These are phyloP conservation scores for Mylabris sibirica DNA, from an alignment of 2,888 invertebrate species.

Conservation along the genomic window DNA sequence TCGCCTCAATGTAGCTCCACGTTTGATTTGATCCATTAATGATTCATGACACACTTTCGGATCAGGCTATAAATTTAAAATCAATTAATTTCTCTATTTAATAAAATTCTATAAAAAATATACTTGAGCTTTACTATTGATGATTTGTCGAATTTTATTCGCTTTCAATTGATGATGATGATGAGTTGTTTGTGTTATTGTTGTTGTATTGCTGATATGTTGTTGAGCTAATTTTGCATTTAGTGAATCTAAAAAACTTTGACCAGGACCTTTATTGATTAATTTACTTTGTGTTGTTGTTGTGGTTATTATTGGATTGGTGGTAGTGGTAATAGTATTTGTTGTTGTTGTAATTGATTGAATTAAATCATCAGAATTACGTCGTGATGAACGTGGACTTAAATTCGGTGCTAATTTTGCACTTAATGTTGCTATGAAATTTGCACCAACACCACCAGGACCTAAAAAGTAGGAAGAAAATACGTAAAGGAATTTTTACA, in stretches of 20 bases:
- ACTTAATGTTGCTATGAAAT: conserved; percentile 75
- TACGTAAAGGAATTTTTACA: too few species aligned
- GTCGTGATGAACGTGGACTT: conserved; percentile 66
- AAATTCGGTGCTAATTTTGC: conserved; percentile 73
- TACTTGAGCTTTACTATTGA: conserved; percentile 76
- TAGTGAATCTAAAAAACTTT: conserved; percentile 79
- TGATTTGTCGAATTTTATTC: conserved; percentile 74
- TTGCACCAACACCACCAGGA: conserved; percentile 68
- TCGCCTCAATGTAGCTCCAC: conserved; percentile 82
- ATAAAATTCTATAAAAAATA: conserved; percentile 4
- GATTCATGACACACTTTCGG: conserved; percentile 84
- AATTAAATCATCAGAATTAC: conserved; percentile 62
- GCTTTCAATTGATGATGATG: conserved; percentile 64
- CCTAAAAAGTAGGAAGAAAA: conserved; percentile 53
- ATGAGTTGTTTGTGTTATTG: conserved; percentile 52
- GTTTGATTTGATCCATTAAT: conserved; percentile 92
- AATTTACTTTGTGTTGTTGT: conserved; percentile 18
- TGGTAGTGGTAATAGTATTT: conserved; percentile 21
- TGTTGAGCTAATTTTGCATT: conserved; percentile 80
- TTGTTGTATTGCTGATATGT: conserved; percentile 60
- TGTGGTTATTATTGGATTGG: conserved; percentile 15
- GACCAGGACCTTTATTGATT: conserved; percentile 61
- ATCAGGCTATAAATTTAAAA: conserved; percentile 68
- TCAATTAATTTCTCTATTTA: conserved; percentile 29
- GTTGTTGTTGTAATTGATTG: conserved; percentile 28